These are phyloP conservation scores for Acrossocheilus fasciatus DNA, from an alignment of 2,797 vertebrate genomes.

Conservation along the genomic window DNA sequence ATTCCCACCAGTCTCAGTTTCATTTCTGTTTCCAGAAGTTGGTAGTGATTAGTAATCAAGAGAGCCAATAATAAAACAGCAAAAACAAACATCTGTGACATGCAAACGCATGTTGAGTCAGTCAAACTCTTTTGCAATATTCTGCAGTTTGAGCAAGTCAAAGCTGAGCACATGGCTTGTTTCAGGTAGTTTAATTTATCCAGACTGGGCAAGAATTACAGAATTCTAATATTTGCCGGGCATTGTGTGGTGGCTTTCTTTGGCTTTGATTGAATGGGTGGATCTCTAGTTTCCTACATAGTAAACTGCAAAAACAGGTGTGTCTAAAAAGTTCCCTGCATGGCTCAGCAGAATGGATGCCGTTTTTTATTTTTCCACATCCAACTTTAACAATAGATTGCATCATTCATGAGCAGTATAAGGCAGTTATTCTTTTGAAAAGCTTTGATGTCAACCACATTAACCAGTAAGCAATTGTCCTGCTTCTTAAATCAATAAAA, in stretches of 20 bases:
- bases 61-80: neutral
- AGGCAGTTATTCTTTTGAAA: neutral
- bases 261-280: neutral
- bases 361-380: neutral
- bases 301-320: constrained; percentile 6
- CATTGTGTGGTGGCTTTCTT: neutral
- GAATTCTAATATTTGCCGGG: neutral
- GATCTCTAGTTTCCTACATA: neutral
- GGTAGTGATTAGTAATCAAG: neutral
- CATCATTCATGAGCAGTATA: neutral
- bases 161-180: neutral
- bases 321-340: neutral
- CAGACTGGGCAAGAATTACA: neutral
- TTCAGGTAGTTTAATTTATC: neutral
- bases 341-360: neutral
- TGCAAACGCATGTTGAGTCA: neutral
- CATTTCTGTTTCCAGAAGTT: neutral
- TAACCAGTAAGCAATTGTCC: neutral
- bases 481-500: neutral
- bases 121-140: neutral
- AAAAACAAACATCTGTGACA: neutral
- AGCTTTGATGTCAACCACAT: neutral
- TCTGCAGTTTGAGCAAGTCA: neutral
- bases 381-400: neutral
- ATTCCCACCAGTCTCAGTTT: neutral